Conservation (phyloP, 1,140 invertebrate genomes). For the Ostrea denselamellosa region DNA sequence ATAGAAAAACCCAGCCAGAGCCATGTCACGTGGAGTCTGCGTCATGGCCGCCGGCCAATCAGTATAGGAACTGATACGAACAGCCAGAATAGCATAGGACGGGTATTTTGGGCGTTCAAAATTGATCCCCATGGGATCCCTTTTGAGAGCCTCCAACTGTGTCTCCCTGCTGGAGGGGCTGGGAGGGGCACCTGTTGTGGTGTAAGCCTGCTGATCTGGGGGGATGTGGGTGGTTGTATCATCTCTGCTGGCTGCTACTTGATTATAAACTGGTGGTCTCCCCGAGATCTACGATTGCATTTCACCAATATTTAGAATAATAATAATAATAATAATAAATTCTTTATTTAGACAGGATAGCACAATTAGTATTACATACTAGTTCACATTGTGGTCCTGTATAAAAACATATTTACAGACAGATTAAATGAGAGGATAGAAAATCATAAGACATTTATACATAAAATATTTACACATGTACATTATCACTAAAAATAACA, state of each 20-base stretch:
- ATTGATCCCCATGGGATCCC: conserved; percentile 54
- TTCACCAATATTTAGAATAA: background rate
- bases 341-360: no score
- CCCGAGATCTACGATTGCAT: background rate
- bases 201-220: background rate
- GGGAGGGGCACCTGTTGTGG: background rate
- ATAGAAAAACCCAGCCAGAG: conserved; percentile 94
- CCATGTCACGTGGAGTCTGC: conserved; percentile 87
- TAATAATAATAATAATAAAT: no score
- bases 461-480: no score
- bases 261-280: background rate
- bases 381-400: no score
- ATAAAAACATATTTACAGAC: no score
- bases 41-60: conserved; percentile 76
- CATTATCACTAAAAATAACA: no score
- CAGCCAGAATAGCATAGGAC: conserved; percentile 81
- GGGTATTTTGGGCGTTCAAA: conserved; percentile 63
- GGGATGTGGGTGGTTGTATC: background rate
- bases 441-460: no score
- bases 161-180: background rate
- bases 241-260: background rate
- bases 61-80: conserved; percentile 85
- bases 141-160: background rate
- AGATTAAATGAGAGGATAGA: no score
- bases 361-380: no score